phyloP scores from a whole-genome alignment of 2,888 invertebrate species.

The Lithophane semibrunnea region DNA sequence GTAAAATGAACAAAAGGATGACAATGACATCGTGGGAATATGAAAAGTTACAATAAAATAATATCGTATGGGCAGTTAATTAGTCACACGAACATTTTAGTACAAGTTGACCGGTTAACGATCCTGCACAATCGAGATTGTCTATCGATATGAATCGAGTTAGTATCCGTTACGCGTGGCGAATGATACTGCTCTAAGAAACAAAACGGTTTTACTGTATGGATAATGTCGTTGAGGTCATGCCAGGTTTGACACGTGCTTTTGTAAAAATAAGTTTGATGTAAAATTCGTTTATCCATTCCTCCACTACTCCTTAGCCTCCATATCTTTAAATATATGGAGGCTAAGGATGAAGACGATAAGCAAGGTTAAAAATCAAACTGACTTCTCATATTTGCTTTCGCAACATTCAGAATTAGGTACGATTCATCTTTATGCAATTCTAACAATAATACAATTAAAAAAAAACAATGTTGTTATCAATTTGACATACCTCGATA shows the following conservation, averaged over 20 bases:
- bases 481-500: slow-evolving; percentile 28
- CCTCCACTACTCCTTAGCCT: too few species aligned
- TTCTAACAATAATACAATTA: slow-evolving; percentile 18
- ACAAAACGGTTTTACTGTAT: slow-evolving; percentile 27
- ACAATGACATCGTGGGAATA: slow-evolving; percentile 57
- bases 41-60: slow-evolving; percentile 24
- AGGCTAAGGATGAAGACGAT: too few species aligned
- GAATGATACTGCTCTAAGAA: slow-evolving; percentile 55
- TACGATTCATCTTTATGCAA: not conserved
- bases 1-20: slow-evolving; percentile 19
- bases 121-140: slow-evolving; percentile 15
- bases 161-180: slow-evolving; percentile 32
- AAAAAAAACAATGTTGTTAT: slow-evolving; percentile 19
- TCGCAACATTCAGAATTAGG: slow-evolving; percentile 8
- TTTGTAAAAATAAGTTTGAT: not conserved
- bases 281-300: not conserved
- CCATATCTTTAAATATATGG: not conserved
- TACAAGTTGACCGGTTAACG: slow-evolving; percentile 22
- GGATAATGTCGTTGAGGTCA: slow-evolving; percentile 29
- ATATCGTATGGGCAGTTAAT: slow-evolving; percentile 44
- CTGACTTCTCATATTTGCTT: not conserved
- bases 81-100: slow-evolving; percentile 35
- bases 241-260: slow-evolving; percentile 25
- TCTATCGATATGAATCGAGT: slow-evolving; percentile 26
- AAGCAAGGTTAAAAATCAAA: not conserved